Evolutionary conservation across 2,888 invertebrate genomes (phyloP).

Genomic region (Limnephilus auricula): DNA sequence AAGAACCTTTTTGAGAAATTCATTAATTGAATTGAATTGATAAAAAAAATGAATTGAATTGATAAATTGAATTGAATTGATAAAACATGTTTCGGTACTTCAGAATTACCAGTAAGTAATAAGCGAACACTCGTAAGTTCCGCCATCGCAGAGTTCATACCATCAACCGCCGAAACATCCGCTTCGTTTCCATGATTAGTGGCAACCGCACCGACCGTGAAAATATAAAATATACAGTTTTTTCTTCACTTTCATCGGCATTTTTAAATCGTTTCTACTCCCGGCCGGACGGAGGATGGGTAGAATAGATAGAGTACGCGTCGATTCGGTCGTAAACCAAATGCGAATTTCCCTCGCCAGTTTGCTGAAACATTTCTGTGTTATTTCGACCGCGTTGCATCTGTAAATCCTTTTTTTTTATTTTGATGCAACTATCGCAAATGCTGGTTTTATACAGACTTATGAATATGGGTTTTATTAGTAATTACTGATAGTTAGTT

Average conservation of each 20-base stretch:
- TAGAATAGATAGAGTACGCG: background rate
- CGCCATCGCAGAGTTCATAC: background rate
- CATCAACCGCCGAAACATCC: background rate
- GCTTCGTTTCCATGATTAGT: background rate
- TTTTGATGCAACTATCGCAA: background rate
- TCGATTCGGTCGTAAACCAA: background rate
- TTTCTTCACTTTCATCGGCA: constrained; percentile 37
- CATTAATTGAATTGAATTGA: too few relatives aligned
- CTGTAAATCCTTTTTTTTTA: background rate
- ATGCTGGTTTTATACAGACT: background rate
- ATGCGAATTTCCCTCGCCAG: constrained; percentile 21
- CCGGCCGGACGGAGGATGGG: background rate
- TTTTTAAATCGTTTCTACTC: constrained; percentile 37
- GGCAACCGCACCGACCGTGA: constrained; percentile 26
- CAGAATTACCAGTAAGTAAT: background rate
- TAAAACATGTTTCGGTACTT: background rate
- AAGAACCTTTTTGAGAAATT: too few relatives aligned
- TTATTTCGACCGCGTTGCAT: constrained; percentile 7
- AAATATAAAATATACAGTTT: constrained; percentile 36
- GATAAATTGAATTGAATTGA: too few relatives aligned
- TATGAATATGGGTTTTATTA: too few relatives aligned
- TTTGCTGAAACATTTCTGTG: background rate
- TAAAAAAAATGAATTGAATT: too few relatives aligned
- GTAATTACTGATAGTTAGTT: background rate
- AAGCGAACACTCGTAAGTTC: background rate